phyloP scores from a whole-genome alignment of 2,888 invertebrate genomes.

The Pollenia labialis region DNA sequence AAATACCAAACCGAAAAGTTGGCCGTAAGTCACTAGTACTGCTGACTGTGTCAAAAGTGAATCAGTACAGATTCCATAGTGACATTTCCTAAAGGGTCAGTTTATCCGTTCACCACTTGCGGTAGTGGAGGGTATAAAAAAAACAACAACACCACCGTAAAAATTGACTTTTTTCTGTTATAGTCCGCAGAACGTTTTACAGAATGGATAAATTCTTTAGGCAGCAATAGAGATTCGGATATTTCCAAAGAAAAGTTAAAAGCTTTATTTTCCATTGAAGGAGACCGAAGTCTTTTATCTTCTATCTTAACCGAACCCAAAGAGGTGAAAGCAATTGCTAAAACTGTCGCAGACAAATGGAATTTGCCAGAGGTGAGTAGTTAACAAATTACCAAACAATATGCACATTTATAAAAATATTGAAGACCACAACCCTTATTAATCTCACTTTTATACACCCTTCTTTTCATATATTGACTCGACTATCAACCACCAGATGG shows the following conservation, averaged over 20 bases:
- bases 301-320: constrained; percentile 82
- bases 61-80: too few species aligned
- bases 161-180: background rate
- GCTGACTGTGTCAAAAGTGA: too few species aligned
- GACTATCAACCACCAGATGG: constrained; percentile 77
- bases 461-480: background rate
- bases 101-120: too few species aligned
- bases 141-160: background rate
- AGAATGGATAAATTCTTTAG: constrained; percentile 82
- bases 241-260: constrained; percentile 82
- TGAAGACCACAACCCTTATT: constrained; percentile 17
- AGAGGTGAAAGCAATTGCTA: constrained; percentile 82
- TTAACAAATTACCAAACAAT: background rate
- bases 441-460: constrained; percentile 2
- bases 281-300: constrained; percentile 80
- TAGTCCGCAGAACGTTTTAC: constrained; percentile 82
- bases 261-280: constrained; percentile 82
- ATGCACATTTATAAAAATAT: background rate
- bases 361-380: constrained; percentile 80
- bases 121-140: too few species aligned
- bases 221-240: constrained; percentile 78
- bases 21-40: too few species aligned
- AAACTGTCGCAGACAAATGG: constrained; percentile 82
- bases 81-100: too few species aligned
- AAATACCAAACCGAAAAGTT: too few species aligned